These are phyloP conservation scores for Notechis scutatus DNA, from an alignment of 2,113 vertebrate genomes.

Conservation along the genomic window DNA sequence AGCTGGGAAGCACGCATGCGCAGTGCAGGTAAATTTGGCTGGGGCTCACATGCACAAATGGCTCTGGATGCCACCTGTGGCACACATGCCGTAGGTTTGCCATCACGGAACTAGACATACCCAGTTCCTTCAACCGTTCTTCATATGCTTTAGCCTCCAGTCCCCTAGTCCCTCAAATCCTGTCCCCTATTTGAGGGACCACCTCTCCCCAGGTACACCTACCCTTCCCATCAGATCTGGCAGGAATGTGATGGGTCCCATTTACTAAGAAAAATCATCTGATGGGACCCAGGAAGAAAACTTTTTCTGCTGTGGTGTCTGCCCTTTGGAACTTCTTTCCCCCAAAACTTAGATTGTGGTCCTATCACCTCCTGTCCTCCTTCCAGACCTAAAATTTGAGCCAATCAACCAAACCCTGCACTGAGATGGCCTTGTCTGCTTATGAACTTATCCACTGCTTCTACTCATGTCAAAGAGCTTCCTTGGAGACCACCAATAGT, in stretches of 20 bases:
- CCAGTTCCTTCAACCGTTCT: too few relatives aligned
- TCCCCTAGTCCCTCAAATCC: too few relatives aligned
- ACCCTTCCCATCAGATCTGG: not conserved
- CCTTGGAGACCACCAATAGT: not conserved
- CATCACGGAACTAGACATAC: too few relatives aligned
- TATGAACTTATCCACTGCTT: not conserved
- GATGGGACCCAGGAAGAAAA: not conserved
- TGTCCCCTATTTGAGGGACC: not conserved
- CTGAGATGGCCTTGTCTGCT: not conserved
- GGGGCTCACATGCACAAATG: too few relatives aligned
- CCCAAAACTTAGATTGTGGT: not conserved
- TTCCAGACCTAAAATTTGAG: not conserved
- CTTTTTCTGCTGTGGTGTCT: not conserved
- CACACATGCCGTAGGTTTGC: too few relatives aligned
- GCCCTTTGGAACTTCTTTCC: too few relatives aligned
- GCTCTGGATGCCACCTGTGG: too few relatives aligned
- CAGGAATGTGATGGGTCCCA: not conserved
- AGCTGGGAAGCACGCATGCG: too few relatives aligned
- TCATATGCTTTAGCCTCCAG: too few relatives aligned
- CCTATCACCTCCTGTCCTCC: not conserved
- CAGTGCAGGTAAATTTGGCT: too few relatives aligned
- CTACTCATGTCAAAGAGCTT: not conserved
- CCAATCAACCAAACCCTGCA: not conserved
- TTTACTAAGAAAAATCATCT: not conserved
- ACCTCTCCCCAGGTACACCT: not conserved